These are phyloP conservation scores for Turritopsis rubra DNA, from an alignment of 30 jellyfish, hydroid and myxozoan species.

Conservation along the genomic window DNA sequence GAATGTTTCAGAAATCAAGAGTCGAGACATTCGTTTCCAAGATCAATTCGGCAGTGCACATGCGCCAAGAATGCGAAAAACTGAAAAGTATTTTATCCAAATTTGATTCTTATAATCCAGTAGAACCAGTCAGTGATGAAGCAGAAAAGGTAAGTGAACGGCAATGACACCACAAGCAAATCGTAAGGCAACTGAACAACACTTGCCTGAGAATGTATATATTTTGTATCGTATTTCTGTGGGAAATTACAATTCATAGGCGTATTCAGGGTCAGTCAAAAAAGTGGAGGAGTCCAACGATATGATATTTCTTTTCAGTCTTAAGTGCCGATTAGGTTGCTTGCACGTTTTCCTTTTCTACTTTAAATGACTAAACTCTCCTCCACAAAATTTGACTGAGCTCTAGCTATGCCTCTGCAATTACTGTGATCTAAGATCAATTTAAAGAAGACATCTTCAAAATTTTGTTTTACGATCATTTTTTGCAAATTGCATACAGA, in stretches of 20 bases:
- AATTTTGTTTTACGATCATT: too few species aligned
- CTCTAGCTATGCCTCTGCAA: too few species aligned
- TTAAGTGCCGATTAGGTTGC: too few species aligned
- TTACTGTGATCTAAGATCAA: too few species aligned
- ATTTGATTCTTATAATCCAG: constrained; percentile 74
- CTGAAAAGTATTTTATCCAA: constrained; percentile 27
- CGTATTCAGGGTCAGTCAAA: too few species aligned
- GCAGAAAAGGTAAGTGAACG: constrained; percentile 79
- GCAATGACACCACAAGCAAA: neutral
- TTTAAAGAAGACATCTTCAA: too few species aligned
- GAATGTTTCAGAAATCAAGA: constrained; percentile 38
- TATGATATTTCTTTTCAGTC: too few species aligned
- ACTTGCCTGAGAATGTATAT: neutral
- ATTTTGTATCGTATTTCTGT: neutral
- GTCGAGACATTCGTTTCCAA: constrained; percentile 69
- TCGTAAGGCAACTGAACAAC: neutral
- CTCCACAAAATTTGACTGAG: too few species aligned
- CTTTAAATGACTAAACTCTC: too few species aligned
- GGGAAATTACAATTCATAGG: neutral
- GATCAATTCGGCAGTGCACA: constrained; percentile 63
- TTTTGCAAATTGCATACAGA: too few species aligned
- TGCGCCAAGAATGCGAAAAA: constrained; percentile 52
- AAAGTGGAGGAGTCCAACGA: too few species aligned
- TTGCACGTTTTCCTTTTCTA: too few species aligned
- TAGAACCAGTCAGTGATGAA: constrained; percentile 85